These are phyloP conservation scores for Apteryx owenii DNA, from an alignment of 2,113 vertebrate genomes.

Conservation along the genomic window DNA sequence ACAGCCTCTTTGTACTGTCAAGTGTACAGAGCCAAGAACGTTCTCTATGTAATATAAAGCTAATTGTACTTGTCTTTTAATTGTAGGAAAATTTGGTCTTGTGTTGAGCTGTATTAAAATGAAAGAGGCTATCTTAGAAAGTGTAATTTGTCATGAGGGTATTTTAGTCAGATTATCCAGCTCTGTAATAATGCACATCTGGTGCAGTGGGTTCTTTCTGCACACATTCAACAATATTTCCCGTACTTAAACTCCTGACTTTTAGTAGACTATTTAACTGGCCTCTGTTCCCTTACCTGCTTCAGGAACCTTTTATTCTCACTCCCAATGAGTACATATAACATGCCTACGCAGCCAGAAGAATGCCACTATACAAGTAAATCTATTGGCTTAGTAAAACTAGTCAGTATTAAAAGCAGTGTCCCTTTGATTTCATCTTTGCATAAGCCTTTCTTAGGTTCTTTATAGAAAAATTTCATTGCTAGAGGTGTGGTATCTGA, in stretches of 20 bases:
- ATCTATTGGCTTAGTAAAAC: not conserved
- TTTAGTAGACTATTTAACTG: not conserved
- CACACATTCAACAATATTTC: not conserved
- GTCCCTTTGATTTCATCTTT: not conserved
- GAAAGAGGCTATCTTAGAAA: not conserved
- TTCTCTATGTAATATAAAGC: not conserved
- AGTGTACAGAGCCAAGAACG: not conserved
- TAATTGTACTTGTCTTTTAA: rapidly evolving
- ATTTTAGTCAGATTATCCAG: not conserved
- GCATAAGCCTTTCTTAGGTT: not conserved
- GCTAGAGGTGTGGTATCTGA: no score
- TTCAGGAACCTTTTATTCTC: not conserved
- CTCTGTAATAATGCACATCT: no score
- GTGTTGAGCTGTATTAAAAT: not conserved
- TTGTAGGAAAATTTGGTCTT: not conserved
- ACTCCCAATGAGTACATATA: not conserved
- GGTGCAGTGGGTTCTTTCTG: not conserved
- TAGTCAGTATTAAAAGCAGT: not conserved
- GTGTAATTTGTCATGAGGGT: not conserved
- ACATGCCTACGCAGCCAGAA: not conserved
- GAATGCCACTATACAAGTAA: not conserved
- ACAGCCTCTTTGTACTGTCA: not conserved
- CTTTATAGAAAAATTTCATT: rapidly evolving
- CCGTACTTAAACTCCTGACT: not conserved
- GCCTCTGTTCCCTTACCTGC: not conserved